Evolutionary conservation across 2,888 invertebrate species (phyloP).

Genomic region (Tricholauxania praeusta): DNA sequence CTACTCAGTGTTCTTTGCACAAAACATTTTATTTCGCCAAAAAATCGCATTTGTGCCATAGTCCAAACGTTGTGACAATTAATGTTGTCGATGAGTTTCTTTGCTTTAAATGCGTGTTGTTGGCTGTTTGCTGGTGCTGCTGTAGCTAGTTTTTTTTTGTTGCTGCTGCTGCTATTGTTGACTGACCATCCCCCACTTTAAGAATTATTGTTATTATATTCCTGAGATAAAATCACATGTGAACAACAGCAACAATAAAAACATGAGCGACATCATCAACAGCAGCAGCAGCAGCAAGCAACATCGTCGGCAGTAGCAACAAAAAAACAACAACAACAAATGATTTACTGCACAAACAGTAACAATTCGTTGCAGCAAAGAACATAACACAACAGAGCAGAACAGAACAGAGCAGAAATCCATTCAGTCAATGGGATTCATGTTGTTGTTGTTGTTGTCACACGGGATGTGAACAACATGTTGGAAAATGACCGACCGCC

Average conservation of each 20-base stretch:
- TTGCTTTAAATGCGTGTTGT: slow-evolving; percentile 27
- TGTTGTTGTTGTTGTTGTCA: neutral
- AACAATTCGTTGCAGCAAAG: slow-evolving; percentile 41
- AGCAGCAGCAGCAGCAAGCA: slow-evolving; percentile 8
- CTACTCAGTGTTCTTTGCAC: no score
- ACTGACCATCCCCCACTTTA: slow-evolving; percentile 64
- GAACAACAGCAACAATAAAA: slow-evolving; percentile 31
- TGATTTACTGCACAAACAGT: slow-evolving; percentile 35
- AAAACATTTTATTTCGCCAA: no score
- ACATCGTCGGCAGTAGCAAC: slow-evolving; percentile 3
- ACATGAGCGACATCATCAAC: slow-evolving; percentile 25
- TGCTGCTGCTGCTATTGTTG: slow-evolving; percentile 45
- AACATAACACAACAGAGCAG: slow-evolving; percentile 9
- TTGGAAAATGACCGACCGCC: neutral
- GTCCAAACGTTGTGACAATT: slow-evolving; percentile 54
- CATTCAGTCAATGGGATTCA: slow-evolving; percentile 11
- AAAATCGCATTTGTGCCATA: slow-evolving; percentile 38
- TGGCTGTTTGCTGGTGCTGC: slow-evolving; percentile 14
- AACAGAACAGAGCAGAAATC: slow-evolving; percentile 12
- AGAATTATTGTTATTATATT: slow-evolving; percentile 67
- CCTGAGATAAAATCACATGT: slow-evolving; percentile 49
- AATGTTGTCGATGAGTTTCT: slow-evolving; percentile 62
- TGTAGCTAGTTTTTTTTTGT: slow-evolving; percentile 44
- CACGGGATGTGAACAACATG: slow-evolving; percentile 10
- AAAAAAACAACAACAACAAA: slow-evolving; percentile 31